Base-by-base conservation (phyloP, 2,113 vertebrate genomes). In the Sitta europaea region DNA sequence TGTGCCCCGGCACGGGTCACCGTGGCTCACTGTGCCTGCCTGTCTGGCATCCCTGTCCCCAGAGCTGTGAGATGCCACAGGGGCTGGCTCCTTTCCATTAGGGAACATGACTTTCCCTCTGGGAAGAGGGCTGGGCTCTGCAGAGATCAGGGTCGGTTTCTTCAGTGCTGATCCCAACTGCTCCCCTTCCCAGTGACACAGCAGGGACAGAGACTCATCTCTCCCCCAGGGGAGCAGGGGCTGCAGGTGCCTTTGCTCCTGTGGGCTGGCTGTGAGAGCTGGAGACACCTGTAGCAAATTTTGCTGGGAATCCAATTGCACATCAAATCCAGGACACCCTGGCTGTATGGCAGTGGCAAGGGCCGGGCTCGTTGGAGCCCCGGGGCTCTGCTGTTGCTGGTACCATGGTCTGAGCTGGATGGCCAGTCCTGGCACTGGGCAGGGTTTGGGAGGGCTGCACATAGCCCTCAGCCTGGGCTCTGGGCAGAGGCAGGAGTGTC, bases 191-290 rank as follows among this genome's bases (percentile, higher is more conserved):
- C 4, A 1, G 33, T 71, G 53, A 5, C 48, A 75, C 54, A 53
- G 65, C 65, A 75, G 68, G 55, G 35, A 22, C 35, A 50, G 24
- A 47, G 33, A 53, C 42, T 21, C 2, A 1, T 18, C 71, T 35
- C 18, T 63, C 27, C 19, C 19, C 15, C 22, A 0, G 0, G 2
- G 47, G 33, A 65, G n/a, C 57, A 21, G 22, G 23, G 11, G 2
- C 6, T 36, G 9, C 25, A 10, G 51, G 13, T 9, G 66, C 55
- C 50, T 42, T 50, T 83, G 18, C 24, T 75, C 8, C 62, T 14
- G 12, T 2, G 3, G 31, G 20, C 62, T 83, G 84, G 43, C 70
- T 45, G 4, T 6, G 9, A 35, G 62, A 59, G 57, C 73, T 50
- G 78, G 10, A 51, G 23, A 10, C 19, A 8, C 7, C 73, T 14